Conservation (phyloP, 2,113 vertebrate species). For the Danio rerio region GRCz12tu NC_133192.1:37223501-37224000, state of each 20-base stretch:
- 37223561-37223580: too few relatives aligned
- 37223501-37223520: too few relatives aligned
- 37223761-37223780: not conserved
- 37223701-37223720: not conserved
- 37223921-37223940: not conserved
- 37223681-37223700: too few relatives aligned
- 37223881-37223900: not conserved
- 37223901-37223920: slow-evolving; percentile 15
- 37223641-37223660: not conserved
- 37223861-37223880: not conserved
- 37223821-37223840: not conserved
- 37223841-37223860: too few relatives aligned
- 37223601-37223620: too few relatives aligned
- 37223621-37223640: too few relatives aligned
- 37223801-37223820: not conserved
- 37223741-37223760: not conserved
- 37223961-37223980: not conserved
- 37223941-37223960: slow-evolving; percentile 3
- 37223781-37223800: not conserved
- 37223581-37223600: too few relatives aligned
- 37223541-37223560: too few relatives aligned
- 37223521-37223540: too few relatives aligned
- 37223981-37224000: slow-evolving; percentile 13
- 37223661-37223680: too few relatives aligned
- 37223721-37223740: not conserved